Evolutionary conservation across 2,888 invertebrate species (phyloP), one percentile per base, ranked within the genome.

Genomic region (Erebia aethiops): DNA sequence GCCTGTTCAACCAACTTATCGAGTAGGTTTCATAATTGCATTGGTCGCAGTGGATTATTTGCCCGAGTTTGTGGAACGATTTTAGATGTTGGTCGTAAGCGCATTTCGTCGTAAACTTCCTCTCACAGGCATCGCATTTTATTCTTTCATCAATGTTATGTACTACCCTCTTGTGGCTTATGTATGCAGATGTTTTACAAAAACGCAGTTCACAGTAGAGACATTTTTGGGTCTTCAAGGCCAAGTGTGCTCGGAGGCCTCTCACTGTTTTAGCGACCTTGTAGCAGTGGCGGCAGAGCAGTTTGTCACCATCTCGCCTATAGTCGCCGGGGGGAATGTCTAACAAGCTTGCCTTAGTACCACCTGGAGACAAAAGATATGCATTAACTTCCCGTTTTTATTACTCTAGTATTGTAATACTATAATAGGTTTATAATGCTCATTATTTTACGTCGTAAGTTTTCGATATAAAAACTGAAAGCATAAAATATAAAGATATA

Each of bases 11-110:
- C 26, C 81, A 77, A 43, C 82, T 82, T 46, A 81, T 79, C 51
- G 86, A 87, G 54, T 86, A 89, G 0, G 87, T 83, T 46, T 89
- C 90, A 65, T 85, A 91, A 0, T 90, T 89, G 64, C 91, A 92
- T 1, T 79, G 76, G 1, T 85, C 81, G 54, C 91, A 92, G 43
- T 85, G 86, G 18, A 82, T 81, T 56, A 83, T 84, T 72, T 84
- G 83, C 0, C 92, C 92, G 0, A 92, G 73, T 90, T 90, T 91
- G 18, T 92, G 92, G 43, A 85, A 92, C 8, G 79, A 84, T 66
- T 90, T 87, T 0, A 82, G 86, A 43, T 92, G 92, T 18, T 83
- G 87, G 0, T 80, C 64, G 0, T 91, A 67, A 26, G 87, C 87
- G 0, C 82, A 76, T 73, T 85, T 84, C 0, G 86, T 84, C 73